Base-by-base conservation (phyloP, 2,797 vertebrate species). In the Pseudochromis fuscus region DNA sequence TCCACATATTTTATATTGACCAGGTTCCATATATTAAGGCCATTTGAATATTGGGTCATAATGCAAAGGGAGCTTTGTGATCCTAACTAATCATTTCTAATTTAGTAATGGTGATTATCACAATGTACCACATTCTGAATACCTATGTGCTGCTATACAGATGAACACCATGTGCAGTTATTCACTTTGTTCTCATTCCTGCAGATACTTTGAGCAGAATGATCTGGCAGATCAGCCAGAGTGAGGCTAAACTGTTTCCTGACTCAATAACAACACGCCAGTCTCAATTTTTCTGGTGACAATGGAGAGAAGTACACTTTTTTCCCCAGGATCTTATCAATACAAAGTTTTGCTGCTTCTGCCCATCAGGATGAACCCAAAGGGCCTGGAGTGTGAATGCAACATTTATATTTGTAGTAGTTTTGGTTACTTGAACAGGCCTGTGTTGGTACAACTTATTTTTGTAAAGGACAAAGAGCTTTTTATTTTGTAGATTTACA, bases 191-290 rank as follows among this genome's bases (percentile, higher is more conserved):
- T 13, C 5, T 71, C 51, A 58, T 2, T 61, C 25, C 28, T 78
- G 42, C 75, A 93, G 92, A 49, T 93, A 93, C 75, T 93, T 93
- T 81, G 92, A 93, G 70, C 92, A 93, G 83, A 88, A 75, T n/a
- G 92, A 93, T 64, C 85, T 93, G n/a, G 92, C 91, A 28, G 92
- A 93, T 66, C 81, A 87, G 62, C 80, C 84, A 0, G 59, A 88
- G 70, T 83, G 66, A 88, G 49, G 10, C n/a, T 31, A 2, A 72
- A 38, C 57, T 13, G 16, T 50, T 28, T 3, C 16, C 1, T 23
- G 21, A 7, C 35, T 13, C 13, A 4, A 2, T 19, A 44, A 8
- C 15, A 51, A 5, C 27, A 25, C 10, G n/a, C n/a, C 9, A 2
- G 9, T 19, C 40, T n/a, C 40, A 19, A 18, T 16, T 13, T 38